A percentile compares a stretch with the other conserved stretches of the same genome.
phyloP scores from a whole-genome alignment of 2,113 vertebrate species.

The Onychorhynchus coronatus region DNA sequence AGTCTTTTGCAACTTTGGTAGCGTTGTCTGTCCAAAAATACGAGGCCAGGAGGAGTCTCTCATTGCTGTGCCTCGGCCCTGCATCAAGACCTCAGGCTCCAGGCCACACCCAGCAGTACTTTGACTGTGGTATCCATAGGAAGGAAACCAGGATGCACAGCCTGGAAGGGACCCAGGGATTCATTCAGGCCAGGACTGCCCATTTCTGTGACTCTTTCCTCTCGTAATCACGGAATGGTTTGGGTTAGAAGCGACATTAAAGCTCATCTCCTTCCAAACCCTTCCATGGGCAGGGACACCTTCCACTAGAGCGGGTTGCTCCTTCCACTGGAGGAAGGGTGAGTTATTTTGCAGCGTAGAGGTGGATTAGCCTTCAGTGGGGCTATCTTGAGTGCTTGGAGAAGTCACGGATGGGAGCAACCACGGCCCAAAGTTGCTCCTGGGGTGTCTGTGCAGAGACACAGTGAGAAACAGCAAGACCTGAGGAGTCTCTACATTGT shows the following conservation, averaged over 20 bases:
- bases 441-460: background rate
- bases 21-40: rapidly evolving
- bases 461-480: background rate
- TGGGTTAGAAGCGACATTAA: background rate
- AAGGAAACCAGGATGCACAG: background rate
- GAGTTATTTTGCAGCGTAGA: background rate
- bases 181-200: rapidly evolving
- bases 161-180: background rate
- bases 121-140: rapidly evolving
- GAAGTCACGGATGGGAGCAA: background rate
- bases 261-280: background rate
- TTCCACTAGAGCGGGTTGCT: background rate
- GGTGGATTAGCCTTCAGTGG: background rate
- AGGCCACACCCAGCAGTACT: background rate
- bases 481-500: too few species aligned
- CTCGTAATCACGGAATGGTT: background rate
- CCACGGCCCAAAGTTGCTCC: rapidly evolving
- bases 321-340: background rate
- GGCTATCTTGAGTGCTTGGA: background rate
- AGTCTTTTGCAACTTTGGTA: background rate
- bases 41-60: background rate
- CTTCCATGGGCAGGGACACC: background rate
- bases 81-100: background rate
- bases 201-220: background rate
- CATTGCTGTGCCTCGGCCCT: background rate